Evolutionary conservation across 2,113 vertebrate genomes (phyloP).

Genomic region (Ceratotherium simum): DNA sequence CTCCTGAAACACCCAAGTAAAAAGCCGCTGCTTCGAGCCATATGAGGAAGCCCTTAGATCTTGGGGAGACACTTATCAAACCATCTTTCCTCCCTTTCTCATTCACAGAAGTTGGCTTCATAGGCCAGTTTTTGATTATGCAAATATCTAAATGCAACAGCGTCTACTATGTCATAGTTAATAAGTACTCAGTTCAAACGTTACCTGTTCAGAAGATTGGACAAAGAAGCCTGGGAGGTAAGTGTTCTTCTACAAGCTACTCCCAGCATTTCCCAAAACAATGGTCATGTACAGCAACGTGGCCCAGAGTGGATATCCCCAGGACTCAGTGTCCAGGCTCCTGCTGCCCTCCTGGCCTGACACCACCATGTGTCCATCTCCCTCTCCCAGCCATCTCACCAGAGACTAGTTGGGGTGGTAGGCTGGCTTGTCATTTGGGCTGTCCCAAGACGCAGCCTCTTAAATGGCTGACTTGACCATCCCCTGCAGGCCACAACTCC

Average conservation of each 20-base stretch:
- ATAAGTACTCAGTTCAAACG: background rate
- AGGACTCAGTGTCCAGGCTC: background rate
- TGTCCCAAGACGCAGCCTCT: background rate
- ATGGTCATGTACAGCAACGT: accelerated
- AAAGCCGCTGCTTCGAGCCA: background rate
- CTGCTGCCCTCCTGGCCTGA: background rate
- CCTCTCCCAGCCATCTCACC: background rate
- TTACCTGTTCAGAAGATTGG: background rate
- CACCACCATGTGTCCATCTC: accelerated
- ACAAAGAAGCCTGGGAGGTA: background rate
- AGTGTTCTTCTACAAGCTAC: background rate
- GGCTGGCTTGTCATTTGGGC: background rate
- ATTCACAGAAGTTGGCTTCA: background rate
- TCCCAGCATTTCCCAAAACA: background rate
- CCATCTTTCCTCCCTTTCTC: background rate
- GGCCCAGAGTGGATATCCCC: too few relatives aligned
- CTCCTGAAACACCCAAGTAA: background rate
- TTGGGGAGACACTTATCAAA: background rate
- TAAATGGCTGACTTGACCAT: background rate
- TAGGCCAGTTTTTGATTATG: background rate
- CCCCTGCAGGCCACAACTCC: background rate
- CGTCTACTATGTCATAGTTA: background rate
- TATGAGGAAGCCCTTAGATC: accelerated
- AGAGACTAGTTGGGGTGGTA: background rate
- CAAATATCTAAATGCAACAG: background rate